Percentiles rank a stretch among this genome's conserved stretches.
These are phyloP conservation scores for Elephantulus edwardii DNA, from an alignment of 2,113 vertebrate genomes.

Conservation along the genomic window DNA sequence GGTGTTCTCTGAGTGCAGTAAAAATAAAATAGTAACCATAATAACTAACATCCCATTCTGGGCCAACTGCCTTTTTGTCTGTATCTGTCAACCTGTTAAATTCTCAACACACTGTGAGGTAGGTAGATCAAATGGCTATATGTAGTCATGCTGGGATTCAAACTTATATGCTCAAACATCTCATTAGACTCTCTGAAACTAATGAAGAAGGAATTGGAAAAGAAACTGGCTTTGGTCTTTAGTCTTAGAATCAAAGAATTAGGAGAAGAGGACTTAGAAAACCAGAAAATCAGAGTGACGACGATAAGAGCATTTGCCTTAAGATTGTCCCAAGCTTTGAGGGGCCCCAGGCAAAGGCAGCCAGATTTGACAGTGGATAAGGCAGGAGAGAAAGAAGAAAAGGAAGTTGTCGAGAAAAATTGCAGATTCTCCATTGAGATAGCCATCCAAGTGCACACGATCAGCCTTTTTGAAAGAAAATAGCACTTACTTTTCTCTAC, in stretches of 20 bases:
- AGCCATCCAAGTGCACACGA: fast-evolving
- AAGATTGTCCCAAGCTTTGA: fast-evolving
- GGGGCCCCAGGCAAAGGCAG: fast-evolving
- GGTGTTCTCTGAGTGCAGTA: background rate
- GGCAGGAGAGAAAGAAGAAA: fast-evolving
- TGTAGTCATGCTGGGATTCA: background rate
- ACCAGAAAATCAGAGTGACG: background rate
- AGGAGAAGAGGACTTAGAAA: background rate
- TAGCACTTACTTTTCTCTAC: background rate
- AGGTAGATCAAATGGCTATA: background rate
- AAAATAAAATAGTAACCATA: background rate
- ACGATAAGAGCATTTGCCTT: background rate
- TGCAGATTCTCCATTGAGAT: background rate
- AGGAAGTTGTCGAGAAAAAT: fast-evolving
- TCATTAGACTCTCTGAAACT: background rate
- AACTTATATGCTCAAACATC: background rate
- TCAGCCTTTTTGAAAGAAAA: background rate
- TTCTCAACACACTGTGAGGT: background rate
- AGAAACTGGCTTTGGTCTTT: background rate
- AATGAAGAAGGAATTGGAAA: background rate
- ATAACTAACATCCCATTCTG: background rate
- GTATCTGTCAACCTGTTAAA: background rate
- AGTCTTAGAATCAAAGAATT: background rate
- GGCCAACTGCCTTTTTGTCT: fast-evolving
- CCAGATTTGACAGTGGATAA: background rate